A percentile compares a stretch with the other conserved stretches of the same genome.
Conservation (phyloP, 2,113 vertebrate genomes). For the Sinosuthora webbiana region DNA sequence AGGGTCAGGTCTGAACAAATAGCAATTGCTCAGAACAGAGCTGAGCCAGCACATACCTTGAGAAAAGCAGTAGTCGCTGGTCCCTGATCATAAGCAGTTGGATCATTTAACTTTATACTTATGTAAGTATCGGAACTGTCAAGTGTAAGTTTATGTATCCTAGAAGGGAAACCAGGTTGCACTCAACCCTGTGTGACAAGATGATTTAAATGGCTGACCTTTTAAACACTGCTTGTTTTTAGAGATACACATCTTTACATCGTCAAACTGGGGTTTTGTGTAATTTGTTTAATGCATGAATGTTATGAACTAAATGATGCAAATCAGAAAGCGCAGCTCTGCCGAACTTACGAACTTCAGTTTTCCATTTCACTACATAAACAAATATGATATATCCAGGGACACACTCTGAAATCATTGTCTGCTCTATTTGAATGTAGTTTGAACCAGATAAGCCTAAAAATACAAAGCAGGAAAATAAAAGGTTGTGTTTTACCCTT, state of each 20-base stretch:
- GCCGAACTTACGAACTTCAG: background rate
- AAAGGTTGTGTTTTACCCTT: background rate
- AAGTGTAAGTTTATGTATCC: background rate
- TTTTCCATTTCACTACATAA: constrained; percentile 42
- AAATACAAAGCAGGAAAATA: background rate
- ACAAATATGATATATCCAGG: constrained; percentile 1
- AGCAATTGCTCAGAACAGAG: background rate
- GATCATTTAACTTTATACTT: background rate
- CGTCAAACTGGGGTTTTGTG: background rate
- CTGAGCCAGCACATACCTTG: background rate
- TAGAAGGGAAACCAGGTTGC: background rate
- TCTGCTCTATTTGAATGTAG: background rate
- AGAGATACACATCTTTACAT: background rate
- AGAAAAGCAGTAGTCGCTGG: background rate
- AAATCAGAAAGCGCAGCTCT: constrained; percentile 27
- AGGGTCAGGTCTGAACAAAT: background rate
- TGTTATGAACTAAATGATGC: constrained; percentile 23
- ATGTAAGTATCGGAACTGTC: background rate
- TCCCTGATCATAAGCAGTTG: background rate
- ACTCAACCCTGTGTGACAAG: background rate
- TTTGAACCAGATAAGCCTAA: background rate
- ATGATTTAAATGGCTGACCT: constrained; percentile 38
- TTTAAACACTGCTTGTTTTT: constrained; percentile 27
- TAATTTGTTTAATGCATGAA: background rate
- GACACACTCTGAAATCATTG: background rate